These are phyloP conservation scores for Ornithorhynchus anatinus DNA, from an alignment of 2,113 vertebrate genomes.

Conservation along the genomic window DNA sequence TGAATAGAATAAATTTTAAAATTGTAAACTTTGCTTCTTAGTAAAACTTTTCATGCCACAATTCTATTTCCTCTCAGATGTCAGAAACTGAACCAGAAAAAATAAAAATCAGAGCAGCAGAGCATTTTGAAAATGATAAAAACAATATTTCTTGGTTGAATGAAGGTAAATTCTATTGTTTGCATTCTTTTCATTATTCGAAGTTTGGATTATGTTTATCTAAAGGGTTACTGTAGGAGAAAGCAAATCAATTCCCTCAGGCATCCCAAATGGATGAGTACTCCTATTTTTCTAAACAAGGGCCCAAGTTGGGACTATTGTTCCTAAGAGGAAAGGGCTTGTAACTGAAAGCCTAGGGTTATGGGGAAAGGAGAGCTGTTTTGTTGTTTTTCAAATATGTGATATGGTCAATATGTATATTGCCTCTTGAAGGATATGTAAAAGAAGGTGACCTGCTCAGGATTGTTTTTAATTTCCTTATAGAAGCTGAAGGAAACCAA, in stretches of 20 bases:
- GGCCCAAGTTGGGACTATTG: neutral
- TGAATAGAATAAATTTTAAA: constrained; percentile 40
- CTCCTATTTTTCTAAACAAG: neutral
- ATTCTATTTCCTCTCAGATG: constrained; percentile 70
- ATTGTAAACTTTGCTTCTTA: constrained; percentile 44
- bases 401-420: no score
- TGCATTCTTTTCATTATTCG: neutral
- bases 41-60: constrained; percentile 48
- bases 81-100: constrained; percentile 74
- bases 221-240: neutral
- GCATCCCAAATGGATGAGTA: neutral
- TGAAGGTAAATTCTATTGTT: constrained; percentile 69
- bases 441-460: no score
- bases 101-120: constrained; percentile 69
- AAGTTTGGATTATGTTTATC: constrained; percentile 1
- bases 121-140: constrained; percentile 76
- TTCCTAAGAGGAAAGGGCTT: neutral
- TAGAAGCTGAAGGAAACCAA: neutral
- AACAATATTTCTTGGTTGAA: constrained; percentile 75
- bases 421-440: no score
- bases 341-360: neutral
- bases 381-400: neutral
- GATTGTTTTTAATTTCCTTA: neutral
- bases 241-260: neutral
- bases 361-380: neutral